Base-by-base conservation (phyloP, 2,888 invertebrate species). In the Pterostichus madidus region DNA sequence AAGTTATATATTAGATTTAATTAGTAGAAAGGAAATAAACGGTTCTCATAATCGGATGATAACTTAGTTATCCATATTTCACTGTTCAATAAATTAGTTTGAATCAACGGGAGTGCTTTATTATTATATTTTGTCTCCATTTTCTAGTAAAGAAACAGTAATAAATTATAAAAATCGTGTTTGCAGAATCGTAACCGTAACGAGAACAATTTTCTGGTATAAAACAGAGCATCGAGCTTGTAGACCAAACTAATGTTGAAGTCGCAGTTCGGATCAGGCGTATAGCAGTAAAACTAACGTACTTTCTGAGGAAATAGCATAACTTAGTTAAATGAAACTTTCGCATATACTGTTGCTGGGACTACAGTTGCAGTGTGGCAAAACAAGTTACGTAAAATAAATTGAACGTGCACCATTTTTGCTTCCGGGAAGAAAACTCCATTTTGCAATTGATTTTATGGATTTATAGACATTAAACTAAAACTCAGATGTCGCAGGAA, bases 261-360 rank as follows among this genome's bases (percentile, higher is more conserved):
- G 44, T 44, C 24, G 44, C 17, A 8, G 68, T 71, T 44, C 2
- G 68, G 68, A 44, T 71, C 68, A 71, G 24, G 15, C 39, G 44
- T 71, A 71, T 15, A 44, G 68, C 68, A 44, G 46, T 71, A 71
- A 44, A 71, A 71, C 68, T 71, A 71, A 10, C 68, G 15, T 39
- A 71, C 68, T 71, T 71, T 71, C 39, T 44, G 68, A 71, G 64
- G 35, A 39, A 71, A 44, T 71, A 71, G 68, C 68, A 71, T 71
- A 71, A 71, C 68, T 71, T 71, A 71, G 68, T 71, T 71, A 71
- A 71, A 71, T 71, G 68, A 71, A 71, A 71, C 68, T 71, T 71
- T 71, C 39, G 68, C 68, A 71, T 71, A 71, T 68, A n/a, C 15
- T 17, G 53, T 3, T 68, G 68, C 68, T 44, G 39, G 44, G 15